Evolutionary conservation across 2,113 vertebrate genomes (phyloP).

Genomic region (Cryptotis parvus): DNA sequence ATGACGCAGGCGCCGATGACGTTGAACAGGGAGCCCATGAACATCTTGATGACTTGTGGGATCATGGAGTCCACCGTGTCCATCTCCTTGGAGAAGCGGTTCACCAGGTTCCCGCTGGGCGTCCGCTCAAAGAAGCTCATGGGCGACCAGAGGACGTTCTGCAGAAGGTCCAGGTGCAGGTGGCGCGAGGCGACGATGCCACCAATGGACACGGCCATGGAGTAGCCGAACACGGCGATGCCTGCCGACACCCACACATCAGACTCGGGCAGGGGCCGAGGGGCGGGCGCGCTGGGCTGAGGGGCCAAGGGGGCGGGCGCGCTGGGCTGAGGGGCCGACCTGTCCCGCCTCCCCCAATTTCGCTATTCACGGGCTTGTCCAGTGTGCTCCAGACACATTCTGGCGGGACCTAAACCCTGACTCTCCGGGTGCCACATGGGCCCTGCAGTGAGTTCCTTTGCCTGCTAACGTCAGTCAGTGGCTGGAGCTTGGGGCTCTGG

Average conservation of each 20-base stretch:
- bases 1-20: slow-evolving; percentile 92
- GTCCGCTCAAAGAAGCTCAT: slow-evolving; percentile 98
- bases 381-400: no score
- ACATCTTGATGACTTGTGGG: slow-evolving; percentile 97
- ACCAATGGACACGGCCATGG: slow-evolving; percentile 93
- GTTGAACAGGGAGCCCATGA: slow-evolving; percentile 95
- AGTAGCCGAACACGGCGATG: slow-evolving; percentile 93
- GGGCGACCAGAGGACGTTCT: slow-evolving; percentile 93
- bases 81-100: slow-evolving; percentile 97
- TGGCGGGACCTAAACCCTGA: no score
- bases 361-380: no score
- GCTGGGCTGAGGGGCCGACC: no score
- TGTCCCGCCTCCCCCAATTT: no score
- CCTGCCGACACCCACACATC: slow-evolving; percentile 82
- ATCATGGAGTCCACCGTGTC: slow-evolving; percentile 96
- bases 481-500: no score
- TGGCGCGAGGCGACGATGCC: slow-evolving; percentile 94
- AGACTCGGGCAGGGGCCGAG: background rate
- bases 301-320: no score
- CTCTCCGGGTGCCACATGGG: no score
- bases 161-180: slow-evolving; percentile 93
- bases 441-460: no score
- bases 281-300: no score
- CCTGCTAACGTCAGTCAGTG: no score
- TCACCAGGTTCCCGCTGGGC: slow-evolving; percentile 97